Evolutionary conservation across 2,113 vertebrate genomes (phyloP).

Genomic region (Tragelaphus strepsiceros): DNA sequence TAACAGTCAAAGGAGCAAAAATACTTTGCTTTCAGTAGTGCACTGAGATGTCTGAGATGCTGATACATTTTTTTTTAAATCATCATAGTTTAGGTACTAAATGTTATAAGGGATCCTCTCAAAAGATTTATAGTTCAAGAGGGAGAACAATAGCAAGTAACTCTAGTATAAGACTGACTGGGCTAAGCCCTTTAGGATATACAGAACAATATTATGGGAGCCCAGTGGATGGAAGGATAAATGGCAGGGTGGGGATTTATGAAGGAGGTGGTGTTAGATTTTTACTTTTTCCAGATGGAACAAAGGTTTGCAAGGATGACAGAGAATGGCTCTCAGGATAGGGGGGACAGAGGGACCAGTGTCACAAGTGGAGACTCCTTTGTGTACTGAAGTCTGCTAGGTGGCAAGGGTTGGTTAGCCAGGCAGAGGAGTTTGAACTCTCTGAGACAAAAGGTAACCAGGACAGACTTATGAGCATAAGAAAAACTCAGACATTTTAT

Average conservation of each 20-base stretch:
- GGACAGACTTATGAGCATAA: background rate
- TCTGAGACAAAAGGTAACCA: background rate
- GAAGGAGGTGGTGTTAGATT: background rate
- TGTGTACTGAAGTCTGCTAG: background rate
- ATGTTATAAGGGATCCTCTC: background rate
- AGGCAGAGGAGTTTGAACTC: background rate
- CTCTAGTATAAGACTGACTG: background rate
- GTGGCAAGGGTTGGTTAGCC: background rate
- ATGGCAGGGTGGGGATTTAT: background rate
- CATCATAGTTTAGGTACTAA: background rate
- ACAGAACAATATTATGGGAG: background rate
- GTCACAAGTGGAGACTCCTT: background rate
- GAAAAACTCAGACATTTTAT: background rate
- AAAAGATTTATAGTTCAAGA: constrained; percentile 14
- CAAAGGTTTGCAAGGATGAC: background rate
- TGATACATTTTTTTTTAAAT: background rate
- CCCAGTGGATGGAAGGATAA: background rate
- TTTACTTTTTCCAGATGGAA: background rate
- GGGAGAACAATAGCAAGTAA: background rate
- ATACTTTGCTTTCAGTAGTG: background rate
- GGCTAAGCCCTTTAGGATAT: background rate
- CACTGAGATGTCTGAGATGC: background rate
- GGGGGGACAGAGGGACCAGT: background rate
- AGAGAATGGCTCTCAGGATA: background rate
- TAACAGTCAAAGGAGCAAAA: background rate